Evolutionary conservation across 2,888 invertebrate species (phyloP).

Genomic region (Omphaloscelis lunosa): DNA sequence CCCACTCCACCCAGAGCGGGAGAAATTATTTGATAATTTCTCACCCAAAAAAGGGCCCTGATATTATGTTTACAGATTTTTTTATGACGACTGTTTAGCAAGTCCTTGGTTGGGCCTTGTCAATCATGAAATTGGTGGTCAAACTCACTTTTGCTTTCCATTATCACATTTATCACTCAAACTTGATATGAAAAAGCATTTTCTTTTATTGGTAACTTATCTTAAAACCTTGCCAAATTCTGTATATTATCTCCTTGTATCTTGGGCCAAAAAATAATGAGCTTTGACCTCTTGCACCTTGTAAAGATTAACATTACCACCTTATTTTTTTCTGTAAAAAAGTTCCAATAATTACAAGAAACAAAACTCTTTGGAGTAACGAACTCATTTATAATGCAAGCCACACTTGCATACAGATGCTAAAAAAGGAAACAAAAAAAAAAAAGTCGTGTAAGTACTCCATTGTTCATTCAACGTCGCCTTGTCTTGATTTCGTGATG

Average conservation of each 20-base stretch:
- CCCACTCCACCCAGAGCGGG: too few species aligned
- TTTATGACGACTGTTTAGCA: background rate
- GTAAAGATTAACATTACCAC: background rate
- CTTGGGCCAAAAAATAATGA: background rate
- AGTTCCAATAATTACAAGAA: conserved; percentile 15
- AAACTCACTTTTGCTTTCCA: background rate
- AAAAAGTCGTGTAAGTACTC: conserved; percentile 67
- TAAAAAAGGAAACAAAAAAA: conserved; percentile 59
- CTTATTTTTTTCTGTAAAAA: background rate
- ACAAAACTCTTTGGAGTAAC: conserved; percentile 67
- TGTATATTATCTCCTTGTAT: background rate
- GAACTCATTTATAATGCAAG: conserved; percentile 68
- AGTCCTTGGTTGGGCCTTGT: background rate
- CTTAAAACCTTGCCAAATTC: too few species aligned
- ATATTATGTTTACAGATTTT: background rate
- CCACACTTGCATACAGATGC: conserved; percentile 76
- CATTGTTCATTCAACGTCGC: conserved; percentile 74
- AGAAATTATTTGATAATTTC: too few species aligned
- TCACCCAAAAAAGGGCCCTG: too few species aligned
- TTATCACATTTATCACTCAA: background rate
- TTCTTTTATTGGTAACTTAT: background rate
- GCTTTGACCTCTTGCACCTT: background rate
- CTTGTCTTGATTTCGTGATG: conserved; percentile 73
- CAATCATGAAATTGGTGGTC: background rate
- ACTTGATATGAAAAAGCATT: background rate